A percentile compares a stretch with the other conserved stretches of the same genome.
Evolutionary conservation across 2,113 vertebrate species (phyloP).

Genomic region (Toxotes jaculatrix): DNA sequence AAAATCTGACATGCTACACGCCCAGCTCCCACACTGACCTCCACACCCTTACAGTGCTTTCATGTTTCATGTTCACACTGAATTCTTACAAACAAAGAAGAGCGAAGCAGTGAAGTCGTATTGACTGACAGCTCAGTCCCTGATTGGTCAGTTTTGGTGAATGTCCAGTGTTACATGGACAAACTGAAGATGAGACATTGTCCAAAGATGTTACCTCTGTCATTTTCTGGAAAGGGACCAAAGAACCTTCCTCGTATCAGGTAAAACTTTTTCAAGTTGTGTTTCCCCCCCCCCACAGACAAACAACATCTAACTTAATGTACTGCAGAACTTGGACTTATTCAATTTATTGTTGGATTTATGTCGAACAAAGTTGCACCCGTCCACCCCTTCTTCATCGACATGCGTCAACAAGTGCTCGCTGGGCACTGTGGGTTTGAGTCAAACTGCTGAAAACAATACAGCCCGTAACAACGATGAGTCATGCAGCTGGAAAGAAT

Average conservation of each 20-base stretch:
- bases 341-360: no score
- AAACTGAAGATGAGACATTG: background rate
- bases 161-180: no score
- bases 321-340: background rate
- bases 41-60: no score
- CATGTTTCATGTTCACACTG: no score
- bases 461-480: constrained; percentile 24
- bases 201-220: background rate
- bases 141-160: background rate
- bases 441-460: constrained; percentile 46
- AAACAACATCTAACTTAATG: background rate
- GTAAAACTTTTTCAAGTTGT: background rate
- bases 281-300: no score
- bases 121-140: background rate
- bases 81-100: background rate
- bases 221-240: background rate
- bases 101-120: background rate
- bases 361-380: background rate
- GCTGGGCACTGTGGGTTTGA: background rate
- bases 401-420: background rate
- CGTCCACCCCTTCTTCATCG: background rate
- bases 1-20: no score
- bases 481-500: constrained; percentile 56
- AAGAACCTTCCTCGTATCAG: background rate
- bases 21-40: no score